These are phyloP conservation scores for Microtus ochrogaster DNA, from an alignment of 2,113 vertebrate genomes.

Conservation along the genomic window DNA sequence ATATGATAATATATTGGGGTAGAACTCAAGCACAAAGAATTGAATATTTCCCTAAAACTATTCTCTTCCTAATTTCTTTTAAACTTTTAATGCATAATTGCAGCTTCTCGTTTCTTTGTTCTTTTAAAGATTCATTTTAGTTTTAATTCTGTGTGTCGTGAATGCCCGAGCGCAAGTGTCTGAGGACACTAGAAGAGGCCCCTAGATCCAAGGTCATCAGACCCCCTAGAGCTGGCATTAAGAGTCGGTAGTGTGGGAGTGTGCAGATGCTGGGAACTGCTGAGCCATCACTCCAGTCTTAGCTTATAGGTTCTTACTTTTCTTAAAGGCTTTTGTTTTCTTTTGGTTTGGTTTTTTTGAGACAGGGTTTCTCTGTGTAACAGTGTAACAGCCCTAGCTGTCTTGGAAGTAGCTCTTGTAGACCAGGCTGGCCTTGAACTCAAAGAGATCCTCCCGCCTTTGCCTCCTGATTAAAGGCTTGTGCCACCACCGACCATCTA, in stretches of 20 bases:
- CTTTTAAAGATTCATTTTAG: background rate
- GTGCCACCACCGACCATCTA: too few species aligned
- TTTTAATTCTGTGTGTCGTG: background rate
- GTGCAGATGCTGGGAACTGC: background rate
- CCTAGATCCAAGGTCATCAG: rapidly evolving
- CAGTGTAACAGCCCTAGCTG: too few species aligned
- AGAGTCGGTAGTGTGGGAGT: background rate
- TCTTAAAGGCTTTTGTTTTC: too few species aligned
- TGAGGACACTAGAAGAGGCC: background rate
- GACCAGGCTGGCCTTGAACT: too few species aligned
- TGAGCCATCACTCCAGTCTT: background rate
- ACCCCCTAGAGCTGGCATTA: background rate
- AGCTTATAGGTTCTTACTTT: background rate
- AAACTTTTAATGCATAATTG: background rate
- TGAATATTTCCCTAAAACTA: conserved; percentile 52
- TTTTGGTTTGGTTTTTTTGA: too few species aligned
- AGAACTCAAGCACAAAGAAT: conserved; percentile 41
- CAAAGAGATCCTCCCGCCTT: too few species aligned
- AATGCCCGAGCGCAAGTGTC: background rate
- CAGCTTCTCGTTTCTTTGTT: background rate
- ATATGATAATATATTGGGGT: conserved; percentile 29
- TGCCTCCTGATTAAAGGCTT: too few species aligned
- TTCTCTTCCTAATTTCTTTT: background rate
- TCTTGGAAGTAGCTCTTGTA: too few species aligned
- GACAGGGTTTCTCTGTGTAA: too few species aligned